Base-by-base conservation (phyloP, 2,797 vertebrate genomes). In the Lacerta viridis region DNA sequence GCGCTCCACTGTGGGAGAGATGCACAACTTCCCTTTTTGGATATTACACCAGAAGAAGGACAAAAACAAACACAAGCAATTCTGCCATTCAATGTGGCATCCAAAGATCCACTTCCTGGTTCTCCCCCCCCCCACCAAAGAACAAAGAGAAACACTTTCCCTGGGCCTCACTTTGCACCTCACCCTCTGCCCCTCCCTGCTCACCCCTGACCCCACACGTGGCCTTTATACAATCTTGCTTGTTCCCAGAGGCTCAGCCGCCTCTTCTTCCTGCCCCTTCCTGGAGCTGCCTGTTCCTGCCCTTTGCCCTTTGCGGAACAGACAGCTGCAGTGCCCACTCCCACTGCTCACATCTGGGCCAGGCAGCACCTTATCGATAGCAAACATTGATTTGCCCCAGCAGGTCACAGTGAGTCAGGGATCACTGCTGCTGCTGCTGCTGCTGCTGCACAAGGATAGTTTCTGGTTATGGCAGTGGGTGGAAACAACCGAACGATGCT, bases 351-450 rank as follows among this genome's bases (percentile, higher is more conserved):
- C 1, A 11, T 46, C 39, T 55, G 20, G 27, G 68, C 36, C 27
- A 23, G 68, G 50, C 68, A 80, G 50, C 25, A 11, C 50, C 68
- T 90, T 86, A 64, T 83, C 66, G 11, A 85, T 43, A 55, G 59
- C 82, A 76, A 27, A 39, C 25, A 81, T 46, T 74, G 86, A 87
- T 85, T 33, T 66, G 46, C 27, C 59, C 55, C 80, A 39, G 69
- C 55, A 72, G 77, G 76, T 79, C 76, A 61, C 8, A 23, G 25
- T 27, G 61, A 43, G 27, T 61, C 69, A 79, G 17, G 66, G 79
- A 79, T 36, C 85, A 66, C 43, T 55, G 69, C 23, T 64, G 41
- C 33, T 33, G 33, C 81, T 75, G 81, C 81, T 29, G 33, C 55
- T 39, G 33, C 8, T 29, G 41, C 55, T 39, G 33, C 8, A 23